Evolutionary conservation across 2,888 invertebrate genomes (phyloP).

Genomic region (Crepidodera aurea): DNA sequence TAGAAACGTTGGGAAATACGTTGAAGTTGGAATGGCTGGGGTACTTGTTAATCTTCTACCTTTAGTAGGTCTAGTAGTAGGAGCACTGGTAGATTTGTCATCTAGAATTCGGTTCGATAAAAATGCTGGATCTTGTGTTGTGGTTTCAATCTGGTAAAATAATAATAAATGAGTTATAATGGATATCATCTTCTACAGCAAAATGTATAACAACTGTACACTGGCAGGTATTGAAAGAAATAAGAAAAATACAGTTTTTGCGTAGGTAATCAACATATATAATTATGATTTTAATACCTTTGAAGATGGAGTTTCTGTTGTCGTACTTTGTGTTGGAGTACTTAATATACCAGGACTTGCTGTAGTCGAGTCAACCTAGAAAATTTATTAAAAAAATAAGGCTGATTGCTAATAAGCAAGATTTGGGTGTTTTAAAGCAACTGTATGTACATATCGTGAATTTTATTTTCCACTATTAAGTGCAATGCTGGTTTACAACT

Average conservation of each 20-base stretch:
- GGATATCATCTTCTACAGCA: background rate
- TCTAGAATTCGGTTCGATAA: slow-evolving; percentile 36
- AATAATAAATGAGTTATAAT: background rate
- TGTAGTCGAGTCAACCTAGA: slow-evolving; percentile 24
- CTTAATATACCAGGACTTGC: slow-evolving; percentile 19
- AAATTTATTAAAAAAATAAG: slow-evolving; percentile 7
- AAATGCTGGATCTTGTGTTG: slow-evolving; percentile 34
- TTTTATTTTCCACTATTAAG: no score
- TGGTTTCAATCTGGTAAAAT: slow-evolving; percentile 25
- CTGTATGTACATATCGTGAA: no score
- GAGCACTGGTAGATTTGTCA: slow-evolving; percentile 22
- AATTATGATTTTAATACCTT: slow-evolving; percentile 37
- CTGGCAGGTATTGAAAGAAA: no score
- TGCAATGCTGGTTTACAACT: no score
- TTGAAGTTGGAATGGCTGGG: slow-evolving; percentile 45
- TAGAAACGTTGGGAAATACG: slow-evolving; percentile 54
- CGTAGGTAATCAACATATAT: no score
- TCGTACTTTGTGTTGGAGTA: slow-evolving; percentile 20
- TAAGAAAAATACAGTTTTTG: no score
- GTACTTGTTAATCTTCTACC: slow-evolving; percentile 41
- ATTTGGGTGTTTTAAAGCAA: no score
- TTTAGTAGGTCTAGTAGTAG: slow-evolving; percentile 27
- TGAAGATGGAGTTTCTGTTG: slow-evolving; percentile 46
- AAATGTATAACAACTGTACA: background rate
- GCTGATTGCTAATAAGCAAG: background rate